Base-by-base conservation (phyloP, 92 coral and sea anemone genomes). In the Heteractis magnifica region DNA sequence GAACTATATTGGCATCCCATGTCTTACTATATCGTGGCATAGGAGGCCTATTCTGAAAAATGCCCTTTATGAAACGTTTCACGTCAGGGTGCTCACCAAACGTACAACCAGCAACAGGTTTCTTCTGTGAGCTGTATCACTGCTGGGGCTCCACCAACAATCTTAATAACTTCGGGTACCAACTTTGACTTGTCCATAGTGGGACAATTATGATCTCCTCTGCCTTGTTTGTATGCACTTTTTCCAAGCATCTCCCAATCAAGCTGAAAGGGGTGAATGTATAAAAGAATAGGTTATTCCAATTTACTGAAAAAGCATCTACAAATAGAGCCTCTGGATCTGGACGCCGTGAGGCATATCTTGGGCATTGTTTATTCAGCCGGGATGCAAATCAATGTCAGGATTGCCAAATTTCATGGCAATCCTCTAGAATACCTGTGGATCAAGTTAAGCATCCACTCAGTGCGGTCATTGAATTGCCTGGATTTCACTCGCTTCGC, bases 251-350 rank as follows among this genome's bases (percentile, higher is more conserved):
- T 75, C 50, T 84, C 76, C 87, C 87, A 14, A 84, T 84, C 65
- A 84, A 51, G 49, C 87, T 84, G 51, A 84, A 84, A 56, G 87
- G 81, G 44, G 87, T 81, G 15, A 84, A 84, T 58, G 87, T 75
- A 76, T 84, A 84, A 71, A 84, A 84, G 58, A 56, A 84, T 14
- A 23, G 26, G 11, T 76, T 64, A 76, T 72, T 78, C 90, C 93
- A 90, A 65, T 82, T 82, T 0, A 52, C 65, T 6, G 89, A 85
- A 72, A 86, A 89, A 10, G 92, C 89, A 82, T 89, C 86, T 23
- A 89, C 86, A 89, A 89, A 85, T 58, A 72, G 26, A 52, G 86
- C 92, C 23, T 85, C 86, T 53, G 86, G 89, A 53, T 89, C 86
- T 23, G 92, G 92, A 52, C 89, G 26, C 87, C 78, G 77, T n/a